A percentile compares a stretch with the other conserved stretches of the same genome.
Evolutionary conservation across 2,797 vertebrate species (phyloP).

Genomic region (Chaunax sp.): DNA sequence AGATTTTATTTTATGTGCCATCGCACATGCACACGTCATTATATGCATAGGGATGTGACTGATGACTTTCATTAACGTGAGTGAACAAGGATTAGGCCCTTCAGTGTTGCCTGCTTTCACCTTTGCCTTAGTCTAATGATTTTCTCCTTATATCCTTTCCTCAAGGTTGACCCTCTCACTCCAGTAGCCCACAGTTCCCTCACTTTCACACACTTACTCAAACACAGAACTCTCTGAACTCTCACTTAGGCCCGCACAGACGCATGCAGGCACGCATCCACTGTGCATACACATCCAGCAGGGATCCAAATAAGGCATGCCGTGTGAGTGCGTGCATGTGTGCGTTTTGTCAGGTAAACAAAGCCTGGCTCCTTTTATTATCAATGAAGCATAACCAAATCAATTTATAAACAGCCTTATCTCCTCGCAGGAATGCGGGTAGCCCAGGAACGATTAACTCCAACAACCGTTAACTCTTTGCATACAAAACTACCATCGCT

Average conservation of each 20-base stretch:
- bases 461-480: constrained; percentile 75
- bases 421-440: constrained; percentile 69
- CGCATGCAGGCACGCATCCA: not conserved
- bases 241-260: constrained; percentile 9
- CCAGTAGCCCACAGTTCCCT: constrained; percentile 5
- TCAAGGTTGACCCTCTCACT: constrained; percentile 79
- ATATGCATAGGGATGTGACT: constrained; percentile 75
- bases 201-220: not conserved
- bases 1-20: constrained; percentile 40
- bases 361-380: constrained; percentile 82
- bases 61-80: constrained; percentile 81
- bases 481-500: constrained; percentile 69
- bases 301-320: constrained; percentile 32
- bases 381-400: constrained; percentile 84
- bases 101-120: constrained; percentile 73
- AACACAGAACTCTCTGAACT: constrained; percentile 19
- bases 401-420: constrained; percentile 85
- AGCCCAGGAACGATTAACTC: constrained; percentile 75
- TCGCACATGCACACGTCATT: constrained; percentile 63
- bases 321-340: constrained; percentile 23
- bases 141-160: constrained; percentile 64
- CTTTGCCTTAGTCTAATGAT: constrained; percentile 76
- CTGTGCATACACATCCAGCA: constrained; percentile 16
- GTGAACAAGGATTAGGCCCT: constrained; percentile 75
- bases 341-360: constrained; percentile 78